A percentile compares a stretch with the other conserved stretches of the same genome.
Evolutionary conservation across 1,140 invertebrate genomes (phyloP).

Genomic region (Pseudomyrmex dendroicus): DNA sequence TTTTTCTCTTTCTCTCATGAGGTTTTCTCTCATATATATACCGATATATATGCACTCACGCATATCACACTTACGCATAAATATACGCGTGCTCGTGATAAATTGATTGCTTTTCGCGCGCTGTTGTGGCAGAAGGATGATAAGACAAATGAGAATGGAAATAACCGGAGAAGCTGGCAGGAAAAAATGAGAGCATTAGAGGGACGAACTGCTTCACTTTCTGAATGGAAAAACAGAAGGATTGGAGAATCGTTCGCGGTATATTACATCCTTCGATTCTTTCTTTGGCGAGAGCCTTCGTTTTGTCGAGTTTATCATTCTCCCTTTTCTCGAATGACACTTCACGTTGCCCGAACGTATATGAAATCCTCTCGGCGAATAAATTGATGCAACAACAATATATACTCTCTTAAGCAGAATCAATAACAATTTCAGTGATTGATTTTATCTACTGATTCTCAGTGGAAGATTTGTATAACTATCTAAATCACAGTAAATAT

Average conservation of each 20-base stretch:
- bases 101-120: slow-evolving; percentile 33
- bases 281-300: background rate
- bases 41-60: background rate
- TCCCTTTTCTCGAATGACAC: background rate
- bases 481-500: no score
- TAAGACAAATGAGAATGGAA: slow-evolving; percentile 44
- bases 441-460: no score
- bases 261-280: slow-evolving; percentile 14
- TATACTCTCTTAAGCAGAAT: background rate
- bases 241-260: slow-evolving; percentile 10
- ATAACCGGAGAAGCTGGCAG: slow-evolving; percentile 34
- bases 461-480: no score
- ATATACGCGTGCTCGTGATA: slow-evolving; percentile 21
- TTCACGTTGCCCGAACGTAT: background rate
- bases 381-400: background rate
- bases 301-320: background rate
- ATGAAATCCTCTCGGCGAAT: background rate
- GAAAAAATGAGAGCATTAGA: slow-evolving; percentile 38
- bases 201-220: background rate
- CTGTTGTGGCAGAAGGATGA: slow-evolving; percentile 28
- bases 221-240: slow-evolving; percentile 31
- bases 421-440: no score
- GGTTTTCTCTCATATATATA: background rate
- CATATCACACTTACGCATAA: background rate
- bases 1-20: background rate